Conservation (phyloP, 2,113 vertebrate species). For the Grallaria varia region DNA sequence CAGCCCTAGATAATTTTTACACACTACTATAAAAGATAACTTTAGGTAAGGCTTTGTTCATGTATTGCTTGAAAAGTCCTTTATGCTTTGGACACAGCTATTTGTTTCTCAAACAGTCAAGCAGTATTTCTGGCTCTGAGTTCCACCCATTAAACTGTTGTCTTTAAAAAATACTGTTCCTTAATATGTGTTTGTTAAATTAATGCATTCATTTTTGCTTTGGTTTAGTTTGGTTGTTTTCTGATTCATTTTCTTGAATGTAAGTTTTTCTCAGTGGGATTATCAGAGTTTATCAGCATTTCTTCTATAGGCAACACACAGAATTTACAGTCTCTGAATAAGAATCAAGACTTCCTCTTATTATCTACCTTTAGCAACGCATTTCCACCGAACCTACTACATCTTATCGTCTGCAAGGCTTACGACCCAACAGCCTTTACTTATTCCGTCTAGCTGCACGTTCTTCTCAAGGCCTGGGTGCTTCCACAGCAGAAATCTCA, state of each 20-base stretch:
- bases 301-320: neutral
- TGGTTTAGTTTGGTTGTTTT: neutral
- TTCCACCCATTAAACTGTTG: neutral
- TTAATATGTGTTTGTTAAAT: neutral
- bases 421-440: constrained; percentile 95
- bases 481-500: constrained; percentile 94
- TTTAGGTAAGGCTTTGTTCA: neutral
- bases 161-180: neutral
- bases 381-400: constrained; percentile 90
- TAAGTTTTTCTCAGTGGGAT: neutral
- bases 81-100: neutral
- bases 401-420: constrained; percentile 90
- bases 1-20: neutral
- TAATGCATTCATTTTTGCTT: neutral
- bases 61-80: neutral
- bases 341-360: neutral
- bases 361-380: constrained; percentile 79
- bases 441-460: constrained; percentile 93
- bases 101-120: neutral
- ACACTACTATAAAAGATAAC: neutral
- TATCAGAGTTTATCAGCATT: neutral
- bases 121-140: neutral
- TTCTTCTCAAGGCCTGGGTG: constrained; percentile 92
- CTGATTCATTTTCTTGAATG: neutral
- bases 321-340: neutral